Conservation (phyloP, 2,888 invertebrate genomes). For the Seira musarum region DNA sequence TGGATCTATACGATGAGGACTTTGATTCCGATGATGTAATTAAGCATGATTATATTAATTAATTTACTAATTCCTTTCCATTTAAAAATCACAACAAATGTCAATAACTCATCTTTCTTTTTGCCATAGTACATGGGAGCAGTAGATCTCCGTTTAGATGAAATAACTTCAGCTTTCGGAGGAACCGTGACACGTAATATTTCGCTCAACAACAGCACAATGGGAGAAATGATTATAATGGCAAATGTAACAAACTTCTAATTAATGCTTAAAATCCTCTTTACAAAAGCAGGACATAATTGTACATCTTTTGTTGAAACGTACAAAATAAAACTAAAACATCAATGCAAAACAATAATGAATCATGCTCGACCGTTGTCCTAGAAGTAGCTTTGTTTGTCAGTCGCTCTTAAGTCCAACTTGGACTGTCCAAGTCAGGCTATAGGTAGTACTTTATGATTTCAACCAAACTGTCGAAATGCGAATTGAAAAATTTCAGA, state of each 20-base stretch:
- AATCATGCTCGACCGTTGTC: no score
- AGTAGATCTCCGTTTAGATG: slow-evolving; percentile 33
- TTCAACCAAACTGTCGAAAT: no score
- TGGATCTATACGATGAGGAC: slow-evolving; percentile 55
- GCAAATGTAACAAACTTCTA: slow-evolving; percentile 38
- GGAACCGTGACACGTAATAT: slow-evolving; percentile 35
- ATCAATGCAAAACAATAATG: no score
- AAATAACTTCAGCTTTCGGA: slow-evolving; percentile 32
- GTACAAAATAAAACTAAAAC: no score
- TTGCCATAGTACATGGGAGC: slow-evolving; percentile 44
- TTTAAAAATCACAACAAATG: background rate
- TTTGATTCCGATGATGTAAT: slow-evolving; percentile 50
- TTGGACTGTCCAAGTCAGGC: no score
- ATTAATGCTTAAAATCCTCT: background rate
- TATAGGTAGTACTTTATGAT: no score
- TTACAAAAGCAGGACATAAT: no score
- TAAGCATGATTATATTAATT: background rate
- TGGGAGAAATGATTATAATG: slow-evolving; percentile 21
- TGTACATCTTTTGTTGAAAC: no score
- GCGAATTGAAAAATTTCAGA: no score
- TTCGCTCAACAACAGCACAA: slow-evolving; percentile 29
- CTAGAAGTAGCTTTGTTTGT: no score
- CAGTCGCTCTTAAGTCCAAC: no score
- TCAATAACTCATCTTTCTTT: background rate
- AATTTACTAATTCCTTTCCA: background rate